Percentiles rank a stretch among this genome's conserved stretches.
Conservation (phyloP, 2,888 invertebrate species). For the Brachyptera risi region DNA sequence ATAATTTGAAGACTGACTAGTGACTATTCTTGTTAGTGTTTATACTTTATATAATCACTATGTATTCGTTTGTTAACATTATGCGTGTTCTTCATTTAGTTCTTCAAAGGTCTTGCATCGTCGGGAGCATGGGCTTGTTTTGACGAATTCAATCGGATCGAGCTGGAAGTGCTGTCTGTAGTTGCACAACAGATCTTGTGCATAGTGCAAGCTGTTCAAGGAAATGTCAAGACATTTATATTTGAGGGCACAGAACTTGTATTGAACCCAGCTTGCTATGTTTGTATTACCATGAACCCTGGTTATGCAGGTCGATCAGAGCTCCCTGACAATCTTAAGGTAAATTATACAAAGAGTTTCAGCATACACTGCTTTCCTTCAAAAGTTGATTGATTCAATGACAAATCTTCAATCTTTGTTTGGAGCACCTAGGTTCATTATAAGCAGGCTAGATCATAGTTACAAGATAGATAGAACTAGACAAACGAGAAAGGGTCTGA, state of each 20-base stretch:
- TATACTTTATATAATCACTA: too few relatives aligned
- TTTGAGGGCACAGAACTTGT: slow-evolving; percentile 74
- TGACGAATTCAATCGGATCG: slow-evolving; percentile 83
- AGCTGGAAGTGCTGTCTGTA: slow-evolving; percentile 79
- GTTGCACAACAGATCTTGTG: slow-evolving; percentile 82
- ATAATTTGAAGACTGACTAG: too few relatives aligned
- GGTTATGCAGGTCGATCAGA: slow-evolving; percentile 79
- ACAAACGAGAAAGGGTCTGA: too few relatives aligned
- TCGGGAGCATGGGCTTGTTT: slow-evolving; percentile 87
- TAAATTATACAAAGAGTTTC: slow-evolving; percentile 25
- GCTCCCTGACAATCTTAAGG: slow-evolving; percentile 80
- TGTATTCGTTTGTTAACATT: too few relatives aligned
- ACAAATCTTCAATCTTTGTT: too few relatives aligned
- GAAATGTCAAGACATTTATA: slow-evolving; percentile 58
- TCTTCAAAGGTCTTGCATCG: slow-evolving; percentile 76
- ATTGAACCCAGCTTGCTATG: slow-evolving; percentile 73
- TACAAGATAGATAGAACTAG: too few relatives aligned
- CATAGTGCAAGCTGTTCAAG: slow-evolving; percentile 71
- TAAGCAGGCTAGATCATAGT: too few relatives aligned
- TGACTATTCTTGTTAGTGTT: too few relatives aligned
- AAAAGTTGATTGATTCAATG: too few relatives aligned
- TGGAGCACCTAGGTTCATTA: too few relatives aligned
- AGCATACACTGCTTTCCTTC: too few relatives aligned
- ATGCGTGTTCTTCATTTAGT: slow-evolving; percentile 47
- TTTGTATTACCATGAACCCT: slow-evolving; percentile 77